A percentile compares a stretch with the other conserved stretches of the same genome.
phyloP scores from a whole-genome alignment of 2,797 vertebrate genomes.

The Onychomys torridus region DNA sequence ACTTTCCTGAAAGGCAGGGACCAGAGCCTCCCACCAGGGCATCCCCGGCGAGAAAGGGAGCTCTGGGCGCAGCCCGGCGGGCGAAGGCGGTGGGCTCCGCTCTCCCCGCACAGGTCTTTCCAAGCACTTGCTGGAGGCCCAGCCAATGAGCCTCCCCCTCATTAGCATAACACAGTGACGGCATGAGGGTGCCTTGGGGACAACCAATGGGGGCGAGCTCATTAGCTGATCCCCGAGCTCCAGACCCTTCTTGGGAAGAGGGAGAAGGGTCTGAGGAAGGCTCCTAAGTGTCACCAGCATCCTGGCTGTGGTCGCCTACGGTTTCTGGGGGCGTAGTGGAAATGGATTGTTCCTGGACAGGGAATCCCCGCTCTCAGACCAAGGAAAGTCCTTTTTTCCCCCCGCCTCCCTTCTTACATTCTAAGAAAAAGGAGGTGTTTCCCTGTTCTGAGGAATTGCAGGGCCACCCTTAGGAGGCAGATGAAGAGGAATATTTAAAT shows the following conservation, averaged over 20 bases:
- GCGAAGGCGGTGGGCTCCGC: not conserved
- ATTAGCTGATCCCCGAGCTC: not conserved
- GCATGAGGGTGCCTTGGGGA: constrained; percentile 65
- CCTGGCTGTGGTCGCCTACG: not conserved
- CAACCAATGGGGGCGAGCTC: constrained; percentile 64
- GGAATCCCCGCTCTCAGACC: constrained; percentile 53
- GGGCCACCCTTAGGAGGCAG: not conserved
- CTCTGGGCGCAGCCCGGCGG: not conserved
- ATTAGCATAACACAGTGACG: constrained; percentile 73
- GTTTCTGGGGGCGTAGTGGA: not conserved
- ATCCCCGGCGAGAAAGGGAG: not conserved
- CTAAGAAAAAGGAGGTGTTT: constrained; percentile 51
- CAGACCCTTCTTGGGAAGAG: not conserved
- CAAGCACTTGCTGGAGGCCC: constrained; percentile 39
- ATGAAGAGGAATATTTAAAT: not conserved
- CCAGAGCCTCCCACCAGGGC: not conserved
- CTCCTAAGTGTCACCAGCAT: not conserved
- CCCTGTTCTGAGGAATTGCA: not conserved
- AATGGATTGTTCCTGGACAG: not conserved
- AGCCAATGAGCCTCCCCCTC: constrained; percentile 73
- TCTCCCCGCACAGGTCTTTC: constrained; percentile 38
- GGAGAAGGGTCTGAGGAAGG: accelerated
- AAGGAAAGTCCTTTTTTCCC: not conserved
- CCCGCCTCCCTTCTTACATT: not conserved
- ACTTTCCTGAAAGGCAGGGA: not conserved